These are phyloP conservation scores for Acanthoscelides obtectus DNA, from an alignment of 2,888 invertebrate genomes.

Conservation along the genomic window DNA sequence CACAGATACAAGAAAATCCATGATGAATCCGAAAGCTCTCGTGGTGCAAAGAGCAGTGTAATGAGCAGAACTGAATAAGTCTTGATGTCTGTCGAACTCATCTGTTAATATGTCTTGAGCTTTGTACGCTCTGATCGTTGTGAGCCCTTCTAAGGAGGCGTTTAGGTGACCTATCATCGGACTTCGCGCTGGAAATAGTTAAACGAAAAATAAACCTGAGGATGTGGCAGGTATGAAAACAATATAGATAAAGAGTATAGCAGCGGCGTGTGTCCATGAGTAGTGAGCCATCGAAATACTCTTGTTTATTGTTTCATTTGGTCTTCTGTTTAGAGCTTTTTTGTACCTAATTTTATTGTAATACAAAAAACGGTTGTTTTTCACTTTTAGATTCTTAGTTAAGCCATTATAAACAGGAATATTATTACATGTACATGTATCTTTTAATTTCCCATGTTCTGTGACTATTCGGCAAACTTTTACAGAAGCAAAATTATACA, in stretches of 20 bases:
- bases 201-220: background rate
- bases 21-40: slow-evolving; percentile 38
- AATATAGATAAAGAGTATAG: no score
- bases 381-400: no score
- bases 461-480: no score
- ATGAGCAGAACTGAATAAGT: slow-evolving; percentile 40
- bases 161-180: slow-evolving; percentile 43
- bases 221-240: background rate
- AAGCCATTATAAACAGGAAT: no score
- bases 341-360: no score
- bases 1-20: slow-evolving; percentile 34
- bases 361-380: no score
- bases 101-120: slow-evolving; percentile 36
- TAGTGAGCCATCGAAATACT: no score
- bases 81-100: slow-evolving; percentile 43
- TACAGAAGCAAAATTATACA: no score
- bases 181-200: slow-evolving; percentile 38
- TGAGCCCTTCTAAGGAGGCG: slow-evolving; percentile 44
- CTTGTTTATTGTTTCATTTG: no score
- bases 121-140: slow-evolving; percentile 41
- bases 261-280: background rate
- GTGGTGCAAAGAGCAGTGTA: slow-evolving; percentile 35
- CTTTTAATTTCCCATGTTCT: no score
- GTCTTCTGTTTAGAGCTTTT: no score
- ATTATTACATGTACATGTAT: no score